phyloP scores from a whole-genome alignment of 2,113 vertebrate genomes.

The Camelus bactrianus region DNA sequence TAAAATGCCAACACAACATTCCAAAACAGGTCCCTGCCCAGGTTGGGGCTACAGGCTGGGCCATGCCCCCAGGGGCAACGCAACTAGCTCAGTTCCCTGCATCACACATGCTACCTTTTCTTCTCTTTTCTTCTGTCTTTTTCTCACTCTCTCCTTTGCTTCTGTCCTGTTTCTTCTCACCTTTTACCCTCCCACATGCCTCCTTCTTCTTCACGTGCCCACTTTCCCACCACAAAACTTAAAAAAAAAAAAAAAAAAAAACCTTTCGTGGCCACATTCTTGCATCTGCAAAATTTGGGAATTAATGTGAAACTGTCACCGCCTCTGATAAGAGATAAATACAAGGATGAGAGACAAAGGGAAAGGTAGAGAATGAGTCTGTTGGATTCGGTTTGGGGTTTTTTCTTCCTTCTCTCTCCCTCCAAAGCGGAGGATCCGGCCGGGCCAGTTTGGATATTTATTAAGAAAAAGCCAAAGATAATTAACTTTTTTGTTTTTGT shows the following conservation, averaged over 20 bases:
- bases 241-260: not conserved
- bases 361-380: constrained; percentile 38
- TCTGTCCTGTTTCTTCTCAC: constrained; percentile 59
- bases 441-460: constrained; percentile 92
- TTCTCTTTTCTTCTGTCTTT: not conserved
- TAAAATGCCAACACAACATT: not conserved
- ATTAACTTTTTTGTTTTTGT: constrained; percentile 93
- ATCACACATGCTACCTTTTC: not conserved
- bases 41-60: not conserved
- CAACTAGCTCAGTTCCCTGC: not conserved
- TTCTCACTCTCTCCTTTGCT: not conserved
- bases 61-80: not conserved
- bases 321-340: constrained; percentile 85
- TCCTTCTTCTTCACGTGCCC: constrained; percentile 81
- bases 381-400: constrained; percentile 67
- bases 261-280: not conserved
- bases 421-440: constrained; percentile 89
- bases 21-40: not conserved
- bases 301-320: constrained; percentile 83
- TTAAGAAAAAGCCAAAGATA: constrained; percentile 92
- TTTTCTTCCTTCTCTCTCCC: constrained; percentile 76
- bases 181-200: constrained; percentile 77
- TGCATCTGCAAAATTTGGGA: constrained; percentile 84
- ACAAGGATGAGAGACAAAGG: constrained; percentile 75
- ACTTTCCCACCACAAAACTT: not conserved